phyloP scores from a whole-genome alignment of 2,888 invertebrate genomes.

The Amorpha juglandis region DNA sequence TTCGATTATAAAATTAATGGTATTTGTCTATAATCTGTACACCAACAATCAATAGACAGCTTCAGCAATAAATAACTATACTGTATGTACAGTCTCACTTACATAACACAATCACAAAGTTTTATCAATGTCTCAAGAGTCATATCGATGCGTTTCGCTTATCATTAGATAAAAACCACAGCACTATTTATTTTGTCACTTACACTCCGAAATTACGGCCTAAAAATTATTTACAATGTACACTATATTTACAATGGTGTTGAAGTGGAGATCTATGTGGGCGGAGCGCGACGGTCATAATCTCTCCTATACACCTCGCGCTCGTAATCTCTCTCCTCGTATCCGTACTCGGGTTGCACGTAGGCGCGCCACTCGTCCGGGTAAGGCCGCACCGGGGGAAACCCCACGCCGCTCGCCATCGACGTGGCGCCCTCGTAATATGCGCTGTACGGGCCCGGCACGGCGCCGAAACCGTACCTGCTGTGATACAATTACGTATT shows the following conservation, averaged over 20 bases:
- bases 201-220: constrained; percentile 67
- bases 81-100: constrained; percentile 78
- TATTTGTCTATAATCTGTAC: constrained; percentile 73
- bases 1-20: constrained; percentile 74
- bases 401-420: constrained; percentile 81
- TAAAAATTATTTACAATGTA: constrained; percentile 67
- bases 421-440: constrained; percentile 73
- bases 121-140: constrained; percentile 58
- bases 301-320: constrained; percentile 86
- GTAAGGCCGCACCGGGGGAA: constrained; percentile 71
- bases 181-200: constrained; percentile 82
- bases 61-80: constrained; percentile 81
- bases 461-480: constrained; percentile 78
- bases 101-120: constrained; percentile 67
- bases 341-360: constrained; percentile 77
- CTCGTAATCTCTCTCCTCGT: constrained; percentile 82
- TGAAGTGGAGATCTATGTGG: constrained; percentile 64
- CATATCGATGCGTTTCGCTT: constrained; percentile 65
- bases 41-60: constrained; percentile 73
- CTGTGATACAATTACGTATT: constrained; percentile 33
- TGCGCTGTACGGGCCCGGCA: constrained; percentile 72
- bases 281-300: constrained; percentile 87
- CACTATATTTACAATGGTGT: constrained; percentile 27
- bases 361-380: constrained; percentile 81
- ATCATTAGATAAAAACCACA: constrained; percentile 82